Percentiles rank a stretch among this genome's conserved stretches.
Evolutionary conservation across 2,113 vertebrate species (phyloP).

Genomic region (Mobula birostris): DNA sequence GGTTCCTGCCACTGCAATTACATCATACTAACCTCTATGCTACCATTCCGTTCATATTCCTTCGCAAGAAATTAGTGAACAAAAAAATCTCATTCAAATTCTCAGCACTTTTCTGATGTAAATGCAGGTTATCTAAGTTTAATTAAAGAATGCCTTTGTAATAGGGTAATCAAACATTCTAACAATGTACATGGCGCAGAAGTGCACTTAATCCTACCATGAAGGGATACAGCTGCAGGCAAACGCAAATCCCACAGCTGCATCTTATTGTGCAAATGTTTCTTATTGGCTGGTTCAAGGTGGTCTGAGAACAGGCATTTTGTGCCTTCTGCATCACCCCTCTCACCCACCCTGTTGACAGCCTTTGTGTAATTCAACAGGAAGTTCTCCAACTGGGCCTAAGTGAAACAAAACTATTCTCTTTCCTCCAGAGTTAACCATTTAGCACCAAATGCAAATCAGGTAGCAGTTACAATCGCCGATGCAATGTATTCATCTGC

Average conservation of each 20-base stretch:
- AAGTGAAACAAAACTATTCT: background rate
- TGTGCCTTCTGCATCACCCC: background rate
- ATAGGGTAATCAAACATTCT: background rate
- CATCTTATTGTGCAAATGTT: background rate
- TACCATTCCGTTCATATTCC: background rate
- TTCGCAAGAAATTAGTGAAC: background rate
- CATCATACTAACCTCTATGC: no score
- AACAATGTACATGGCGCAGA: background rate
- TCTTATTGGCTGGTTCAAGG: background rate
- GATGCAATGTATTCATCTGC: background rate
- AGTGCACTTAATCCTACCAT: background rate
- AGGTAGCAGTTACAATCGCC: background rate
- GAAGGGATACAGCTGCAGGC: background rate
- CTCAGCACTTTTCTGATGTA: background rate
- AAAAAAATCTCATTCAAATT: background rate
- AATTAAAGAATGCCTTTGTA: background rate
- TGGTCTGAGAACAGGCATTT: background rate
- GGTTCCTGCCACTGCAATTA: no score
- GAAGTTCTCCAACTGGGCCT: background rate
- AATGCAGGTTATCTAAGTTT: background rate
- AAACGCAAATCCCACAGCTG: background rate
- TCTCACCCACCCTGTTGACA: background rate
- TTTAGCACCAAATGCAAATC: background rate
- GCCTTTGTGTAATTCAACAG: background rate
- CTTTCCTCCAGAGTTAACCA: background rate